Evolutionary conservation across 2,888 invertebrate genomes (phyloP).

Genomic region (Catocala nupta): DNA sequence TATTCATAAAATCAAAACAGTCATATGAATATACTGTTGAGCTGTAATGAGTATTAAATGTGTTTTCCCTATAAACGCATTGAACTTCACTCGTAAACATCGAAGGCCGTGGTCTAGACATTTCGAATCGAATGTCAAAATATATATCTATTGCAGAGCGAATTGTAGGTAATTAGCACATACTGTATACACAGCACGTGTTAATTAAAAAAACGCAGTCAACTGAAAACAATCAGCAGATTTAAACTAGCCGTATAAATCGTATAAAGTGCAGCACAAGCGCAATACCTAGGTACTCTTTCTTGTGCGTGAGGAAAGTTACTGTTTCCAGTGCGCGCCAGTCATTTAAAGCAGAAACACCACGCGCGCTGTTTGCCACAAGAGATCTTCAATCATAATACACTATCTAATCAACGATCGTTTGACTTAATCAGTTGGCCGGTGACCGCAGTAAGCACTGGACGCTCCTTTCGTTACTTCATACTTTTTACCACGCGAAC

Average conservation of each 20-base stretch:
- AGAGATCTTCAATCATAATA: constrained; percentile 72
- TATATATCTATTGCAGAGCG: too few species aligned
- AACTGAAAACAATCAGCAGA: not conserved
- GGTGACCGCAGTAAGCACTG: constrained; percentile 67
- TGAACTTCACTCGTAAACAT: too few species aligned
- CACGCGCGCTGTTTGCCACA: constrained; percentile 47
- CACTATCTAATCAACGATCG: constrained; percentile 77
- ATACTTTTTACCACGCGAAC: constrained; percentile 36
- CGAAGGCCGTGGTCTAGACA: too few species aligned
- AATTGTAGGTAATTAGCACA: too few species aligned
- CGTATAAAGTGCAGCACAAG: not conserved
- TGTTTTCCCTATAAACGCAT: too few species aligned
- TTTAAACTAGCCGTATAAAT: not conserved
- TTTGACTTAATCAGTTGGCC: constrained; percentile 79
- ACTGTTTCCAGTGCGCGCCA: constrained; percentile 36
- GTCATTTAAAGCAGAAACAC: constrained; percentile 38
- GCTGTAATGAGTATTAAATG: too few species aligned
- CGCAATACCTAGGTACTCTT: not conserved
- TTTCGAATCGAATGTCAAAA: too few species aligned
- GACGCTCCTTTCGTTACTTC: constrained; percentile 50
- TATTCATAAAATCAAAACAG: too few species aligned
- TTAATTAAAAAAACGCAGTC: not conserved
- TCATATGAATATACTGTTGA: too few species aligned
- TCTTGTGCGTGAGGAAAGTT: constrained; percentile 39
- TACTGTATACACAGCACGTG: not conserved